Evolutionary conservation across 2,797 vertebrate species (phyloP).

Genomic region (Astyanax mexicanus): DNA sequence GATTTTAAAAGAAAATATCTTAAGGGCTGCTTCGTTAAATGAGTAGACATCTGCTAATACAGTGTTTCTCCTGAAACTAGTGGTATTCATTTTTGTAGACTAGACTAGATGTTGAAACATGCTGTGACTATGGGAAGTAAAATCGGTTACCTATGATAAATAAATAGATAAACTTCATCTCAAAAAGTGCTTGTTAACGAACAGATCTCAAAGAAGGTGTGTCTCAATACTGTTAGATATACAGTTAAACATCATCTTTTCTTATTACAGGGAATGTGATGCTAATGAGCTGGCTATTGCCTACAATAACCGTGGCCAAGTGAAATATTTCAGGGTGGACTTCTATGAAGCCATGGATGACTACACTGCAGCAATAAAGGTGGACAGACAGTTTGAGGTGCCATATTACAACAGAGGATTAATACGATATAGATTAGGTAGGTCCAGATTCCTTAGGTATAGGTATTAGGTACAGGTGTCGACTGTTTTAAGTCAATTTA

Average conservation of each 20-base stretch:
- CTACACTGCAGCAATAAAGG: conserved; percentile 84
- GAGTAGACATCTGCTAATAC: too few species aligned
- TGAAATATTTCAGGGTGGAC: conserved; percentile 91
- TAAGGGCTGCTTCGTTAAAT: too few species aligned
- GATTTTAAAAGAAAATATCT: too few species aligned
- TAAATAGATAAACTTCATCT: too few species aligned
- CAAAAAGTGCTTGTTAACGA: too few species aligned
- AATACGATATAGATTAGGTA: conserved; percentile 90
- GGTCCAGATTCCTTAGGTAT: conserved; percentile 38
- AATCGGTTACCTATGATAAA: too few species aligned
- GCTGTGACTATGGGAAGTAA: too few species aligned
- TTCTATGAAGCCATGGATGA: conserved; percentile 91
- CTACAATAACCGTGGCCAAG: conserved; percentile 91
- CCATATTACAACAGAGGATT: conserved; percentile 94
- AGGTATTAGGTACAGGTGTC: too few species aligned
- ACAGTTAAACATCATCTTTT: neutral
- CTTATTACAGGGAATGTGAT: conserved; percentile 67
- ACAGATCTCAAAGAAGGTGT: neutral
- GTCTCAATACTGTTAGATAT: neutral
- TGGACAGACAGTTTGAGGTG: conserved; percentile 81
- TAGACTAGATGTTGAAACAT: too few species aligned
- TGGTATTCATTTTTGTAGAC: too few species aligned
- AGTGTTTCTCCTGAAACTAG: too few species aligned
- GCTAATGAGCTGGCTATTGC: conserved; percentile 80
- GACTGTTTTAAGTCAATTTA: too few species aligned